Base-by-base conservation (phyloP, 2,888 invertebrate genomes). In the Urechis unicinctus region DNA sequence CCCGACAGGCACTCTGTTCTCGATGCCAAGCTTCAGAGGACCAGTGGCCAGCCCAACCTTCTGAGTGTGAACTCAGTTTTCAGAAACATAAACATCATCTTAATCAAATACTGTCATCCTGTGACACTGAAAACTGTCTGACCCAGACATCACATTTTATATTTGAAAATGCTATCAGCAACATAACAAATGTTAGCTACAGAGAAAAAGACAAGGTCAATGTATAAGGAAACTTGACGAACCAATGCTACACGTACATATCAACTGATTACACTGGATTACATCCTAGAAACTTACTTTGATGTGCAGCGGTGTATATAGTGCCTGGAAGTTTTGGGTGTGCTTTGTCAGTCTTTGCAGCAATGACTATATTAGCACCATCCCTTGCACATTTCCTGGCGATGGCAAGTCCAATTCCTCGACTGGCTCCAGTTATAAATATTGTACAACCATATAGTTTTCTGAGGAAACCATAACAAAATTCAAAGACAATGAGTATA, bases 361-460 rank as follows among this genome's bases (percentile, higher is more conserved):
- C 92, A 61, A 93, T 84, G 17, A 92, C 87, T 66, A 94, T 83
- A 78, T 93, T 93, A 0, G 92, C 93, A 29, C 92, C 93, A 84
- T 94, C 92, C 77, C 83, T 85, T 0, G 95, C 76, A 46, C 73
- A 74, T 80, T 92, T 95, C 56, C 95, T 74, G 3, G 94, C 96
- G 66, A 97, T 95, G 21, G 88, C 88, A 79, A 93, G 90, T 0
- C 97, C 97, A 70, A 97, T 97, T 29, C 97, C 97, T 67, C 97
- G 84, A 53, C 93, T 94, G 21, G 92, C 96, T 46, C 97, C 97
- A 29, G 95, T 94, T 63, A 97, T 91, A 71, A 96, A 94, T 54
- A 94, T 80, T 1, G 96, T 96, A 64, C 87, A 86, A 1, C 95
- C 95, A 62, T 90, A 90, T 63, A 89, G 80, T 53, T 87, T 86